These are phyloP conservation scores for Ceramica pisi DNA, from an alignment of 2,888 invertebrate species.

Conservation along the genomic window DNA sequence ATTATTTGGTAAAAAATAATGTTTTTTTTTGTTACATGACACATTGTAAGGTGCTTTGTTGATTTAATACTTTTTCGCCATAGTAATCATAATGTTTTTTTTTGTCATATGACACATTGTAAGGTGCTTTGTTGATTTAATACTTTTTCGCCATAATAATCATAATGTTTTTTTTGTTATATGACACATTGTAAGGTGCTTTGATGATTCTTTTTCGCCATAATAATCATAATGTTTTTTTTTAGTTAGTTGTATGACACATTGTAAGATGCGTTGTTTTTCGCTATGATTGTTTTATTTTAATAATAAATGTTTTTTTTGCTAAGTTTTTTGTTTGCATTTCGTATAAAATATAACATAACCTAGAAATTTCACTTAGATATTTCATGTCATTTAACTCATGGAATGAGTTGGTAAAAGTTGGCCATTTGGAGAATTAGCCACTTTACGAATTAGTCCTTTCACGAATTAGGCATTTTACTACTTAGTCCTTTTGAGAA, in stretches of 20 bases:
- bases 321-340: background rate
- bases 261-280: constrained; percentile 20
- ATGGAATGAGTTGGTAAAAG: background rate
- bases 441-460: background rate
- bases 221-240: constrained; percentile 9
- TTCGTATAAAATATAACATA: background rate
- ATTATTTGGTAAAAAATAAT: too few species aligned
- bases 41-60: too few species aligned
- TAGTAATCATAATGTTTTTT: too few species aligned
- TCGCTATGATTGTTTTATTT: constrained; percentile 19
- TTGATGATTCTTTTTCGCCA: constrained; percentile 19
- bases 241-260: constrained; percentile 10
- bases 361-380: constrained; percentile 2
- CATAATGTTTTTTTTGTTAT: constrained; percentile 10
- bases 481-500: background rate
- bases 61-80: too few species aligned
- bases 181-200: constrained; percentile 14
- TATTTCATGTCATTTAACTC: too few species aligned
- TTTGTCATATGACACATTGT: constrained; percentile 10
- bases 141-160: constrained; percentile 21
- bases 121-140: constrained; percentile 19
- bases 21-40: too few species aligned
- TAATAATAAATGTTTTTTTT: constrained; percentile 12
- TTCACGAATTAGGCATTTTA: background rate
- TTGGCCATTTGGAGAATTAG: too few species aligned